phyloP scores from a whole-genome alignment of 2,888 invertebrate genomes.

The Erynnis tages region DNA sequence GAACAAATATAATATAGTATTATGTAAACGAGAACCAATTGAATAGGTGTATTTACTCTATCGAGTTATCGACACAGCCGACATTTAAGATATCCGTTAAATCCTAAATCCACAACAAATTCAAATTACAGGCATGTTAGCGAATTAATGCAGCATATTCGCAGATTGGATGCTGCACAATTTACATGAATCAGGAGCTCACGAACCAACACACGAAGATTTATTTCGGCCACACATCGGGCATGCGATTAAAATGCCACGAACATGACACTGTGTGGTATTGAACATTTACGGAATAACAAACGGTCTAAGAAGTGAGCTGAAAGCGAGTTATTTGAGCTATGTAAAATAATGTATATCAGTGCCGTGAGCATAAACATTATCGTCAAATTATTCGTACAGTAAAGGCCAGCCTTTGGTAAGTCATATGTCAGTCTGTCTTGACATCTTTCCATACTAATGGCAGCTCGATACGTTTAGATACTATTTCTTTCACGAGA shows the following conservation, averaged over 20 bases:
- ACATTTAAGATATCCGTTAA: slow-evolving; percentile 5
- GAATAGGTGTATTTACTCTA: neutral
- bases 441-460: too few relatives aligned
- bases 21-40: too few relatives aligned
- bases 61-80: too few relatives aligned
- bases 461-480: too few relatives aligned
- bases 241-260: slow-evolving; percentile 50
- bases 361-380: too few relatives aligned
- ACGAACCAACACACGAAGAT: slow-evolving; percentile 35
- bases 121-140: slow-evolving; percentile 21
- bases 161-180: slow-evolving; percentile 14
- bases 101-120: neutral
- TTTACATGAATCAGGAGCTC: slow-evolving; percentile 25
- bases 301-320: slow-evolving; percentile 5
- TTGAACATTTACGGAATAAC: slow-evolving; percentile 32
- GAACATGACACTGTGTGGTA: slow-evolving; percentile 36
- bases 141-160: slow-evolving; percentile 25
- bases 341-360: too few relatives aligned
- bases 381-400: too few relatives aligned
- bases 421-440: too few relatives aligned
- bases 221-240: slow-evolving; percentile 41
- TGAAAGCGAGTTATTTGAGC: neutral
- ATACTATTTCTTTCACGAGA: too few relatives aligned
- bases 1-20: too few relatives aligned
- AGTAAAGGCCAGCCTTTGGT: too few relatives aligned